phyloP scores from a whole-genome alignment of 1,140 invertebrate genomes.

The Probaryconus sp. region DNA sequence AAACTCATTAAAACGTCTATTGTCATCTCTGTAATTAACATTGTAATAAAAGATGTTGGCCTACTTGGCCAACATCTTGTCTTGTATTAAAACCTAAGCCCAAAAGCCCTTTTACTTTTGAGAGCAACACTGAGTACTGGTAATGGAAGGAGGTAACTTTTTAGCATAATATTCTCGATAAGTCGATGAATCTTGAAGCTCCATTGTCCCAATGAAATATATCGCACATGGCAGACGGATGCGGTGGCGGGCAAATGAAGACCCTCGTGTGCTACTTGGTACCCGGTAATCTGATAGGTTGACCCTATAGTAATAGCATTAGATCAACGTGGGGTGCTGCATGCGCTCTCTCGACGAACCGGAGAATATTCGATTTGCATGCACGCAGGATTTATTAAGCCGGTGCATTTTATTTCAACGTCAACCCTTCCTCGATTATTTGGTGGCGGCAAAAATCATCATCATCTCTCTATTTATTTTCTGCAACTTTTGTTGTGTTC shows the following conservation, averaged over 20 bases:
- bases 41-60: too few species aligned
- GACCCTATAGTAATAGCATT: conserved; percentile 74
- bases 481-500: too few species aligned
- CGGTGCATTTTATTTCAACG: conserved; percentile 6
- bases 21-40: too few species aligned
- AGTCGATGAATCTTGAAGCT: conserved; percentile 31
- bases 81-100: too few species aligned
- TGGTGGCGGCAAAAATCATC: too few species aligned
- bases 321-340: conserved; percentile 63
- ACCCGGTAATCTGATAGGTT: conserved; percentile 70
- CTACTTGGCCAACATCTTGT: too few species aligned
- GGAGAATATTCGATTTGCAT: conserved; percentile 38
- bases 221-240: conserved; percentile 65
- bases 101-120: background rate
- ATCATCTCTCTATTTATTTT: too few species aligned
- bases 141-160: background rate
- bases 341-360: conserved; percentile 24
- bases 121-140: background rate
- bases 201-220: conserved; percentile 67
- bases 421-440: conserved; percentile 20
- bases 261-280: conserved; percentile 57
- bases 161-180: too few species aligned
- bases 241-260: conserved; percentile 71
- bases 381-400: conserved; percentile 34
- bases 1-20: too few species aligned